Conservation (phyloP, 2,113 vertebrate genomes). For the Carettochelys insculpta region DNA sequence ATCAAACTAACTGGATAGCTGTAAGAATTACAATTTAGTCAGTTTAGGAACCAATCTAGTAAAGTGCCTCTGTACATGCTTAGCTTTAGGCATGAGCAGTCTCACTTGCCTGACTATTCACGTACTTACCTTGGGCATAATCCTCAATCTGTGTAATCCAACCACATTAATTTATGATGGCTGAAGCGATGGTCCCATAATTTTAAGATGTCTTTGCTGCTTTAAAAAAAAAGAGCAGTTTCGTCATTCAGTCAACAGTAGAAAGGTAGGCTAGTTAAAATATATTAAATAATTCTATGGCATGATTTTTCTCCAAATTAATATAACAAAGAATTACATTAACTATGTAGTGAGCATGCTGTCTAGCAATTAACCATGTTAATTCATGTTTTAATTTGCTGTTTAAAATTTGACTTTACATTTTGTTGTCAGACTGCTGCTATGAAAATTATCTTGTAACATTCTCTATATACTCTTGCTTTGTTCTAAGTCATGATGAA, state of each 20-base stretch:
- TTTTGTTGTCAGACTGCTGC: not conserved
- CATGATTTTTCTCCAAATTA: not conserved
- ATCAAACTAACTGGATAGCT: not conserved
- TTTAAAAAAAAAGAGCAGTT: not conserved
- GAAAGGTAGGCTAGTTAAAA: not conserved
- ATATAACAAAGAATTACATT: not conserved
- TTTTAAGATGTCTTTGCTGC: not conserved
- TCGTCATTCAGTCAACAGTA: no score
- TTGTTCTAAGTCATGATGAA: not conserved
- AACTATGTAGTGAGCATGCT: not conserved
- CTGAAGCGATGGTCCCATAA: not conserved
- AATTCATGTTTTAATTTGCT: not conserved
- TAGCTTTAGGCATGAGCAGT: not conserved
- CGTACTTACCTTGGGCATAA: not conserved
- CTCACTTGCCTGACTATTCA: not conserved
- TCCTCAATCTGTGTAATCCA: slow-evolving; percentile 2
- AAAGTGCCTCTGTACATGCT: not conserved
- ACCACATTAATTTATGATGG: not conserved
- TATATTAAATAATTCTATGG: not conserved
- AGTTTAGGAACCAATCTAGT: not conserved
- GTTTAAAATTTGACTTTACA: not conserved
- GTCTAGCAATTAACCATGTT: not conserved
- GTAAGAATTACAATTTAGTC: not conserved
- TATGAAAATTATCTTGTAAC: not conserved
- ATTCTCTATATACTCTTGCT: not conserved